Evolutionary conservation across 2,797 vertebrate genomes (phyloP), one percentile per base, ranked within the genome.

Genomic region (Spinus pinus): DNA sequence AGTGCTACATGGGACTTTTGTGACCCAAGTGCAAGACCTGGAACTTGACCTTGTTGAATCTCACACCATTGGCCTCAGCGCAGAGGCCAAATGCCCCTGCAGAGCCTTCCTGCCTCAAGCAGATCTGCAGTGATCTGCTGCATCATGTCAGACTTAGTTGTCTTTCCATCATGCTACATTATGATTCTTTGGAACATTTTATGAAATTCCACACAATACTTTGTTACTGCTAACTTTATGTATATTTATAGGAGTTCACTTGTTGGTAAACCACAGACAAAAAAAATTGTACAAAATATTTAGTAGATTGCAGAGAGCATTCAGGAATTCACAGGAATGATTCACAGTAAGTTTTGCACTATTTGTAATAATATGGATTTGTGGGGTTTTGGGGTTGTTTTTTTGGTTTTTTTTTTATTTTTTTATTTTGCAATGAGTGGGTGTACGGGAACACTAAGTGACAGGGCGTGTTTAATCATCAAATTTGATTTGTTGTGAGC

Each of bases 31-130:
- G 19, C 31, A 69, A 3, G 11, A 62, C 27, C 41, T 42, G 35
- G 7, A 27, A 15, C 15, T 37, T 61, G 35, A 4, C 54, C 19
- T 42, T 67, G 10, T 54, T 49, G 10, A 28, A 37, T 25, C 19
- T 81, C 41, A 33, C 54, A 30, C 39, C 8, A 1, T 1, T 25
- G 21, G 18, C 54, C 35, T 49, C 27, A 46, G 31, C 1, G 0
- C 23, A 18, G n/a, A n/a, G n/a, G n/a, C 22, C 41, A 53, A n/a
- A 35, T 35, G 18, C 10, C 27, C 16, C 30, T 65, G 18, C 19
- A 73, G 30, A 74, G 18, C 30, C 47, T 74, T 81, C 5, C 19
- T 69, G 35, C 14, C 27, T 49, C 56, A 21, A 37, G 41, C 13
- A 67, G 19, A 28, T 18, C 7, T 61, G 35, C 62, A 61, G 31